Evolutionary conservation across 2,797 vertebrate genomes (phyloP).

Genomic region (Lemur catta): DNA sequence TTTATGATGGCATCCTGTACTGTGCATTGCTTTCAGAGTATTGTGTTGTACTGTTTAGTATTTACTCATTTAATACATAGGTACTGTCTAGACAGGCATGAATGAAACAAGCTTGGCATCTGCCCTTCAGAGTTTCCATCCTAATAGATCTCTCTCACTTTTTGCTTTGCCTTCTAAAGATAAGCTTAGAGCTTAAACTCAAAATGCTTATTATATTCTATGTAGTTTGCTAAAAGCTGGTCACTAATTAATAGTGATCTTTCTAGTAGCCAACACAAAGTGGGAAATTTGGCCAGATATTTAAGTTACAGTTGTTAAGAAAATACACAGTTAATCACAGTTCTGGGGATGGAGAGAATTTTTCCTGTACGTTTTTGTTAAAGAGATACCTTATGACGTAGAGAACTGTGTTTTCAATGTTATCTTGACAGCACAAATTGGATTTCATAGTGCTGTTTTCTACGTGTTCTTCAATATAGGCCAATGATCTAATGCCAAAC

Average conservation of each 20-base stretch:
- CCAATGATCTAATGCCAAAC: not conserved
- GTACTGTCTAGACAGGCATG: not conserved
- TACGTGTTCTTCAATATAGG: not conserved
- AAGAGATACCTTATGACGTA: not conserved
- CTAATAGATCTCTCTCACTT: not conserved
- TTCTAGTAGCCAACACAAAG: not conserved
- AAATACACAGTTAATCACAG: not conserved
- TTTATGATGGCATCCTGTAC: not conserved
- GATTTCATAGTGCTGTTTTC: not conserved
- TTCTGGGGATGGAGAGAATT: not conserved
- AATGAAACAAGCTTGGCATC: not conserved
- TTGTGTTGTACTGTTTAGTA: not conserved
- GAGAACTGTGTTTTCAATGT: not conserved
- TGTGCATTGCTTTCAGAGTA: not conserved
- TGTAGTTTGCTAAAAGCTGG: not conserved
- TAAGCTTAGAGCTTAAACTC: not conserved
- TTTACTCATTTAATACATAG: not conserved
- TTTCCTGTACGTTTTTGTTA: not conserved
- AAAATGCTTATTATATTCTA: not conserved
- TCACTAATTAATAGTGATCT: not conserved
- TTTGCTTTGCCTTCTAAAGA: not conserved
- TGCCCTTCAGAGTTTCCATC: not conserved
- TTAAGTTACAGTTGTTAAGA: not conserved
- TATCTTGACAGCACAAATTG: not conserved
- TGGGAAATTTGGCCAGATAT: not conserved